Conservation (phyloP, 2,888 invertebrate species). For the Drosophila pseudotakahashii region DNA sequence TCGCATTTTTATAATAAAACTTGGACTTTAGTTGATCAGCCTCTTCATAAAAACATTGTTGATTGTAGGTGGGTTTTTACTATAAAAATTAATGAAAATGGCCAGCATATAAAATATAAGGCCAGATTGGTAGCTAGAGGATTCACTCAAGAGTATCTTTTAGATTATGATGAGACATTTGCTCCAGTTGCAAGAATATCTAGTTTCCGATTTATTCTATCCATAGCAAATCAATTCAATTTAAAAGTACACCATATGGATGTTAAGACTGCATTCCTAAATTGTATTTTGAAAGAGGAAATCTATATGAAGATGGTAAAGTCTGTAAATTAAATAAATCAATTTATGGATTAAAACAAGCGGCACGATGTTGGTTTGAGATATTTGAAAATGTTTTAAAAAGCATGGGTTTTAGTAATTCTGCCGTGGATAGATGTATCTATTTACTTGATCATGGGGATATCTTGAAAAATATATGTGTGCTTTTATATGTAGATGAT, state of each 20-base stretch:
- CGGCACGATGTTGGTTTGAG: too few relatives aligned
- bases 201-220: slow-evolving; percentile 3
- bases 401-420: slow-evolving; percentile 6
- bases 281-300: slow-evolving; percentile 42
- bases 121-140: neutral
- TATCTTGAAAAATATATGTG: too few relatives aligned
- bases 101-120: neutral
- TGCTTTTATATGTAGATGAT: too few relatives aligned
- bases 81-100: neutral
- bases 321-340: slow-evolving; percentile 13
- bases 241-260: slow-evolving; percentile 31
- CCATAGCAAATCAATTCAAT: slow-evolving; percentile 28
- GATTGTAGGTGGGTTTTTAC: too few relatives aligned
- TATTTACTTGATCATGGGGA: too few relatives aligned
- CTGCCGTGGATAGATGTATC: too few relatives aligned
- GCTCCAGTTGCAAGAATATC: slow-evolving; percentile 5
- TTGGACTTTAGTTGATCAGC: neutral
- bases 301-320: slow-evolving; percentile 10
- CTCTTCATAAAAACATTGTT: too few relatives aligned
- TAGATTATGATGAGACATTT: slow-evolving; percentile 3
- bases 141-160: neutral
- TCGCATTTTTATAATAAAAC: neutral
- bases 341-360: too few relatives aligned
- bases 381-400: too few relatives aligned
- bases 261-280: slow-evolving; percentile 25